Evolutionary conservation across 1,140 invertebrate genomes (phyloP), one percentile per base, ranked within the genome.

Genomic region (Phymorhynchus buccinoides): DNA sequence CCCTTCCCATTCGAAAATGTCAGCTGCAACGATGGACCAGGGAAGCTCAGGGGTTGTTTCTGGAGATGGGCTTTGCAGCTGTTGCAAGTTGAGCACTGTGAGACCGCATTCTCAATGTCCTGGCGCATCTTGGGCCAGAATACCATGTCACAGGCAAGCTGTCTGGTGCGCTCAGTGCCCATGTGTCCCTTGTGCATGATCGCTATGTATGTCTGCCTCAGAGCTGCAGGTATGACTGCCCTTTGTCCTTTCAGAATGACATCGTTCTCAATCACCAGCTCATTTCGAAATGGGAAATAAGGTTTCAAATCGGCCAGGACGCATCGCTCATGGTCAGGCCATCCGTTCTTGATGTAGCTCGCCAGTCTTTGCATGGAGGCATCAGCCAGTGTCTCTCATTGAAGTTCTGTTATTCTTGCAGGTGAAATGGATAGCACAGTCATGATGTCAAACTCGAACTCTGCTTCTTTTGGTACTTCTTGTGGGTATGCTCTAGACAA

Each of bases 401-500:
- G 37, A 16, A 39, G 37, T 27, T 56, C 56, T 16, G 37, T 79
- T 27, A 44, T 79, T 22, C 44, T 41, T 32, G 27, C 37, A 7
- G 37, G 32, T 66, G 56, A 62, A 42, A 39, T 52, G 44, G 35
- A 39, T 27, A 52, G 41, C 14, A 62, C 44, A 30, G 56, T 71
- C 66, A 71, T 71, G 66, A 71, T 32, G 22, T 71, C 66, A 71
- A 35, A 35, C 3, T 71, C 30, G 16, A 35, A 71, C 16, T 71
- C 66, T 32, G 30, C 32, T 37, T 71, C 66, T 71, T 71, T 32
- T 71, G 66, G 27, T 3, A 18, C 30, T 71, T 71, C 66, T 7
- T 35, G n/a, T 9, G 16, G 22, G 30, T 35, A 71, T 30, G 78
- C 86, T 35, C 88, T 42, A 4, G 85, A 85, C 7, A 86, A 39